A percentile compares a stretch with the other conserved stretches of the same genome.
Conservation (phyloP, 2,113 vertebrate species). For the Numida meleagris region DNA sequence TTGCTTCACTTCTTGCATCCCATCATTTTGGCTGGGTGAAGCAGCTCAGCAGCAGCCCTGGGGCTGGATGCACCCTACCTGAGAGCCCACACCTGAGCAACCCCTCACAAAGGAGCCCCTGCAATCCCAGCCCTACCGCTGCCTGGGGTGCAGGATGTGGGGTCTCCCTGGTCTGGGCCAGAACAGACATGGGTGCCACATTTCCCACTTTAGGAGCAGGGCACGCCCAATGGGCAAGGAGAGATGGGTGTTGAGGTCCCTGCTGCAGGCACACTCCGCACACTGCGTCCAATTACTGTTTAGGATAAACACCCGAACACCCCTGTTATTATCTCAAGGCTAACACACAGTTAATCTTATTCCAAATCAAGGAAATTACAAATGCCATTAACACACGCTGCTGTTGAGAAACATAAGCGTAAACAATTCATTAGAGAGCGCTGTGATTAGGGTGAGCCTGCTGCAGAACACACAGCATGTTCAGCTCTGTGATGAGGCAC, state of each 20-base stretch:
- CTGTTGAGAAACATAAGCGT: neutral
- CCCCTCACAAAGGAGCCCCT: rapidly evolving
- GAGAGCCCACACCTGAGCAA: rapidly evolving
- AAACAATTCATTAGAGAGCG: neutral
- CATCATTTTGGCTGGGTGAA: neutral
- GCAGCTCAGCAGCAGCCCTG: neutral
- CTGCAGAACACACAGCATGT: neutral
- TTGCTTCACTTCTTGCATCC: neutral
- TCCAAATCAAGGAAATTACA: neutral
- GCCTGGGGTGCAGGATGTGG: rapidly evolving
- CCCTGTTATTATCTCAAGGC: neutral
- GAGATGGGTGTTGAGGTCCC: neutral
- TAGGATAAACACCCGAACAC: neutral
- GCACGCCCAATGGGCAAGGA: neutral
- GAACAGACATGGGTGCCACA: neutral
- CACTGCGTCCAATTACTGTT: neutral
- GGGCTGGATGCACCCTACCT: neutral
- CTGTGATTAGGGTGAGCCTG: rapidly evolving
- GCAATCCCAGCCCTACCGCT: rapidly evolving
- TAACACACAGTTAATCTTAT: neutral
- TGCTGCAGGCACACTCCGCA: neutral
- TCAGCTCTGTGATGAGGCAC: neutral
- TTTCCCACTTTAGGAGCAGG: neutral
- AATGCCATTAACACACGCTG: neutral
- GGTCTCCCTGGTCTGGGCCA: rapidly evolving